Percentiles rank a stretch among this genome's conserved stretches.
Evolutionary conservation across 1,140 invertebrate species (phyloP).

Genomic region (Sarcophaga peregrina): DNA sequence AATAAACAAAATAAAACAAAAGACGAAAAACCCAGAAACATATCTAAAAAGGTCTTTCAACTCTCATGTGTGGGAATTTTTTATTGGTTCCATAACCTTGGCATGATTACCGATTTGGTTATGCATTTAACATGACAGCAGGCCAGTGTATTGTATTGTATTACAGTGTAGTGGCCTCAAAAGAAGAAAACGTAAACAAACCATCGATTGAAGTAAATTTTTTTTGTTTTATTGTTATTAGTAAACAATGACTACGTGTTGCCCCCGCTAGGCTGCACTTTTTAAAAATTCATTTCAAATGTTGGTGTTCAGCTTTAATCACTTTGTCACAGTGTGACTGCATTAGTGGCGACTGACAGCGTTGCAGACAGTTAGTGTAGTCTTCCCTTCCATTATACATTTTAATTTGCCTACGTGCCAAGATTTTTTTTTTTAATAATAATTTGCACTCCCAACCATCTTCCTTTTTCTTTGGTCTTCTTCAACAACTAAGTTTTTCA

Average conservation of each 20-base stretch:
- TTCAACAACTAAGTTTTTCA: neutral
- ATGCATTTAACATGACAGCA: neutral
- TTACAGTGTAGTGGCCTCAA: neutral
- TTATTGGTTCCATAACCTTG: neutral
- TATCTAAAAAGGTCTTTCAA: neutral
- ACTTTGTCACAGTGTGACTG: too few relatives aligned
- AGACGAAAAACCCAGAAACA: neutral
- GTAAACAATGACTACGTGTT: slow-evolving; percentile 6
- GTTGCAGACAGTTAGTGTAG: neutral
- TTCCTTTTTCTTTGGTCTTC: neutral
- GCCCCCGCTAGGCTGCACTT: neutral
- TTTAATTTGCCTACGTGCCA: slow-evolving; percentile 21
- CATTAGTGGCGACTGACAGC: neutral
- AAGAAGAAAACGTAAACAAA: neutral
- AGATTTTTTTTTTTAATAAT: neutral
- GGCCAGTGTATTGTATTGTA: neutral
- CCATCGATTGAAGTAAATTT: neutral
- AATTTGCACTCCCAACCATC: too few relatives aligned
- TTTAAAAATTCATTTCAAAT: neutral
- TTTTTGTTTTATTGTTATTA: too few relatives aligned
- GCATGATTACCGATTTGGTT: neutral
- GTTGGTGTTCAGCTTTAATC: too few relatives aligned
- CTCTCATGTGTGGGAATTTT: neutral
- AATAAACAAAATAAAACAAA: neutral
- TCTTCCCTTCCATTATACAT: neutral